Evolutionary conservation across 2,113 vertebrate genomes (phyloP).

Genomic region (Cryptotis parvus): DNA sequence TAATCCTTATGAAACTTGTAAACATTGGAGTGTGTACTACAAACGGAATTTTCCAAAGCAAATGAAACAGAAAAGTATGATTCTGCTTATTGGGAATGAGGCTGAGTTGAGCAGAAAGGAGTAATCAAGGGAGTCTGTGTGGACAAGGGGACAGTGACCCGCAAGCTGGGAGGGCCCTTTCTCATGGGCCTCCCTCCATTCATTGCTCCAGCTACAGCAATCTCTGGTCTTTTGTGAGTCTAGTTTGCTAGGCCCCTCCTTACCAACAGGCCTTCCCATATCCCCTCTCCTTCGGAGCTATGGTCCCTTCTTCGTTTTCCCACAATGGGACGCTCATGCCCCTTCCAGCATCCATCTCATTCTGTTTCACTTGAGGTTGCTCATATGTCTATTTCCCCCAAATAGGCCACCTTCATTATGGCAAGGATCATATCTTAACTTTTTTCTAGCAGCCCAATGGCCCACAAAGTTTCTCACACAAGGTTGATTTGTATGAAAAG

Average conservation of each 20-base stretch:
- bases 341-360: background rate
- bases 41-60: constrained; percentile 28
- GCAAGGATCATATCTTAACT: background rate
- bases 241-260: background rate
- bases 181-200: background rate
- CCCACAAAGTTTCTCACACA: background rate
- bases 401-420: background rate
- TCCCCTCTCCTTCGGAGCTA: background rate
- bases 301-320: background rate
- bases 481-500: background rate
- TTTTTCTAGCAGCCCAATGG: background rate
- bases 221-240: background rate
- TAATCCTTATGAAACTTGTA: background rate
- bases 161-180: background rate
- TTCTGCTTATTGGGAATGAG: background rate
- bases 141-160: background rate
- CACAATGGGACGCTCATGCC: background rate
- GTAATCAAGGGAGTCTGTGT: constrained; percentile 12
- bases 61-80: background rate
- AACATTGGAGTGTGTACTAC: background rate
- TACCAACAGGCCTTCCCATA: background rate
- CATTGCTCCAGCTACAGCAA: background rate
- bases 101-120: background rate
- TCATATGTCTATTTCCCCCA: background rate
- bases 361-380: background rate